Percentiles rank a stretch among this genome's conserved stretches.
phyloP scores from a whole-genome alignment of 2,797 vertebrate species.

The Dermochelys coriacea region DNA sequence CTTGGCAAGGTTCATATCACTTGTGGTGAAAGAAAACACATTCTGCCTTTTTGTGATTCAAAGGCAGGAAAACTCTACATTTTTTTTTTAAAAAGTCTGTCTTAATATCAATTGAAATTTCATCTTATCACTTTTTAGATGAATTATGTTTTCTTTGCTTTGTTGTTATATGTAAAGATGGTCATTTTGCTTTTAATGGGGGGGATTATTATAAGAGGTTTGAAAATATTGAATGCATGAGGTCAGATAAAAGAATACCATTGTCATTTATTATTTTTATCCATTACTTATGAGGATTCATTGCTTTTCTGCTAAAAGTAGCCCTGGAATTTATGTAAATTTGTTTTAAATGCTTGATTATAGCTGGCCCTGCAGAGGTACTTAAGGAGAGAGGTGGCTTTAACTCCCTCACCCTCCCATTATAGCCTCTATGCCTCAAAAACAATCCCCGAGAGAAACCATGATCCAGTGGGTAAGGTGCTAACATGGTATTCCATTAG shows the following conservation, averaged over 20 bases:
- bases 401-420: background rate
- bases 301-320: background rate
- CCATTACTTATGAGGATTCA: background rate
- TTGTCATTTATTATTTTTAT: constrained; percentile 15
- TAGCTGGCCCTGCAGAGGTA: background rate
- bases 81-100: background rate
- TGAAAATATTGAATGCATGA: background rate
- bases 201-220: background rate
- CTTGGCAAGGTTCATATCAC: background rate
- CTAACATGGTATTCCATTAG: background rate
- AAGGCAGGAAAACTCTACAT: background rate
- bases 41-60: background rate
- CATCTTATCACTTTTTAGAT: background rate
- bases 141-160: background rate
- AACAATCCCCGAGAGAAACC: background rate
- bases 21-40: background rate
- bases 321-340: background rate
- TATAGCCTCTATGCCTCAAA: background rate
- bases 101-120: background rate
- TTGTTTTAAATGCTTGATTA: background rate
- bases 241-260: background rate
- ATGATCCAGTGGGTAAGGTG: background rate
- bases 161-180: background rate
- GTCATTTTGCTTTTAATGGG: background rate
- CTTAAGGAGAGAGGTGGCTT: background rate